Conservation (phyloP, 2,888 invertebrate species). For the Odontomyia ornata region DNA sequence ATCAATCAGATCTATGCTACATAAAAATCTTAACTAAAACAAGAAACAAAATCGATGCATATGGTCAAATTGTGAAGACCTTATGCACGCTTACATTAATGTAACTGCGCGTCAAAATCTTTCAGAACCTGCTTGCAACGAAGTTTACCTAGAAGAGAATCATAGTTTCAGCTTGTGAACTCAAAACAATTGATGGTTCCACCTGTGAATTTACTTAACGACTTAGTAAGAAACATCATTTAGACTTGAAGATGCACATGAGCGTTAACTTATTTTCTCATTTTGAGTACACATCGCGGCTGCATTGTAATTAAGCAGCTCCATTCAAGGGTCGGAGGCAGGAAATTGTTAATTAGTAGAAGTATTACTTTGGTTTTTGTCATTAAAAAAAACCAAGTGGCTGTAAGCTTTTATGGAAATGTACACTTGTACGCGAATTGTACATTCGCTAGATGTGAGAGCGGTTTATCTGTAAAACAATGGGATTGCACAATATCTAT, state of each 20-base stretch:
- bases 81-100: no score
- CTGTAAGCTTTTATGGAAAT: not conserved
- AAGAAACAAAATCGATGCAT: no score
- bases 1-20: no score
- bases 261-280: no score
- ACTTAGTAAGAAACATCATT: no score
- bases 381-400: not conserved
- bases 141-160: not conserved
- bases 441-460: not conserved
- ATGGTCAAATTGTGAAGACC: no score
- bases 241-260: no score
- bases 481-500: constrained; percentile 15
- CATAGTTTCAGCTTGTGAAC: not conserved
- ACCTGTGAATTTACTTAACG: not conserved
- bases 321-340: not conserved
- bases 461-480: not conserved
- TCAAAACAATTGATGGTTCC: not conserved
- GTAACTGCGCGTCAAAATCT: no score
- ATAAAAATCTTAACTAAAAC: no score
- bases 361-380: not conserved
- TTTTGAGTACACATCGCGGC: not conserved
- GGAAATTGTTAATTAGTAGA: not conserved
- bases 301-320: not conserved
- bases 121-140: no score
- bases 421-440: not conserved